Evolutionary conservation across 2,888 invertebrate species (phyloP), one percentile per base, ranked within the genome.

Genomic region (Meteorus cinctellus): DNA sequence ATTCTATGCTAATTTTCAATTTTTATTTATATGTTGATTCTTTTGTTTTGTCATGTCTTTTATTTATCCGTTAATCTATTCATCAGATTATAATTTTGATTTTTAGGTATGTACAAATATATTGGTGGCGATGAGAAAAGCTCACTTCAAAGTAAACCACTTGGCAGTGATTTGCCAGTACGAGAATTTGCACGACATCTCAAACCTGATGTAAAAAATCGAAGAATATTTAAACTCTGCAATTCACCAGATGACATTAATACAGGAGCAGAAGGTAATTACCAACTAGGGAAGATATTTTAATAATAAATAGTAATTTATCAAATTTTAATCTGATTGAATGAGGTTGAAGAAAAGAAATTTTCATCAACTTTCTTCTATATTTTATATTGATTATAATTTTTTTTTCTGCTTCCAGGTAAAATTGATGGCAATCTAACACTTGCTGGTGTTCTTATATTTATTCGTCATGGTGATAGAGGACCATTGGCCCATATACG

Each of bases 381-480:
- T 59, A 16, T 27, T 24, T 24, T 24, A 24, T n/a, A 12, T 63
- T 27, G 2, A 4, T 34, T 2, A 34, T 19, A 16, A 8, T 5
- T 27, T 73, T 90, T 89, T 60, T 89, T 87, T 86, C 8, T 8
- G 34, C 76, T 84, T 86, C 16, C 81, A 92, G 89, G 91, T 84
- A 87, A 89, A 84, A 82, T 91, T 84, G 91, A 91, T 80, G 92
- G 92, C 19, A 92, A 92, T 74, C 93, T 94, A 91, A 89, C 92
- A 60, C 89, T 95, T 59, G 94, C 94, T 85, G 95, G 95, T 5
- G 92, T 95, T 2, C 88, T 96, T 59, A 91, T 96, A 69, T 91
- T 97, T 67, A 94, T 96, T 4, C 92, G 98, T 19, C 98, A 98
- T 87, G 98, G 98, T 0, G 97, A 97, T 88, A 91, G 98, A 68